Evolutionary conservation across 1,140 invertebrate species (phyloP).

Genomic region (Leptinotarsa texana): DNA sequence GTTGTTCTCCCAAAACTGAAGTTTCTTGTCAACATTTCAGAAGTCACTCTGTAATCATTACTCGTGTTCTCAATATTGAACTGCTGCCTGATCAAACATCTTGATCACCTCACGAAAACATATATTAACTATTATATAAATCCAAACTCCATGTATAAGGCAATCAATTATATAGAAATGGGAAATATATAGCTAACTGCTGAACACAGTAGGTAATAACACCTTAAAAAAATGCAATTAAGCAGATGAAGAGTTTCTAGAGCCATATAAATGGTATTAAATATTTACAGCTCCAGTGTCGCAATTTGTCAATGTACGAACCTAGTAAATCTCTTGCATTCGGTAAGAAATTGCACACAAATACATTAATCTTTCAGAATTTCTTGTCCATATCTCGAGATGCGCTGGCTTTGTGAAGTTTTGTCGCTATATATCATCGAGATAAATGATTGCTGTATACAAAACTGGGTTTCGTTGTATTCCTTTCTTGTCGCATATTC

Average conservation of each 20-base stretch:
- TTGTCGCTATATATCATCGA: neutral
- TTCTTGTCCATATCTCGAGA: neutral
- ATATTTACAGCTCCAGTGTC: neutral
- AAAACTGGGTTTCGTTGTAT: no score
- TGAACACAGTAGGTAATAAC: neutral
- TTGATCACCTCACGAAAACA: conserved; percentile 2
- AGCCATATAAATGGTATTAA: conserved; percentile 6
- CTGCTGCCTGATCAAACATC: conserved; percentile 1
- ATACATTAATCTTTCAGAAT: conserved; percentile 4
- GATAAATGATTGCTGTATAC: neutral
- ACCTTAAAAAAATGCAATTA: conserved; percentile 3
- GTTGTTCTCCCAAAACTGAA: no score
- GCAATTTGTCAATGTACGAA: neutral
- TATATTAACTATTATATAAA: conserved; percentile 7
- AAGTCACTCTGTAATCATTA: no score
- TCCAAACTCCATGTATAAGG: neutral
- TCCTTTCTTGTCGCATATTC: no score
- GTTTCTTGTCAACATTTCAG: no score
- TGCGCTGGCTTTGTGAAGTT: neutral
- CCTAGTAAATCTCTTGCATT: neutral
- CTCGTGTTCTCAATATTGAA: neutral
- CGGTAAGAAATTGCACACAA: conserved; percentile 1
- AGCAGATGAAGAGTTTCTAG: conserved; percentile 3
- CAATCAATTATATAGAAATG: conserved; percentile 2
- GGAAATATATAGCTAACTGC: neutral